These are phyloP conservation scores for Didymodactylos carnosus DNA, from an alignment of 2,888 invertebrate genomes.

Conservation along the genomic window DNA sequence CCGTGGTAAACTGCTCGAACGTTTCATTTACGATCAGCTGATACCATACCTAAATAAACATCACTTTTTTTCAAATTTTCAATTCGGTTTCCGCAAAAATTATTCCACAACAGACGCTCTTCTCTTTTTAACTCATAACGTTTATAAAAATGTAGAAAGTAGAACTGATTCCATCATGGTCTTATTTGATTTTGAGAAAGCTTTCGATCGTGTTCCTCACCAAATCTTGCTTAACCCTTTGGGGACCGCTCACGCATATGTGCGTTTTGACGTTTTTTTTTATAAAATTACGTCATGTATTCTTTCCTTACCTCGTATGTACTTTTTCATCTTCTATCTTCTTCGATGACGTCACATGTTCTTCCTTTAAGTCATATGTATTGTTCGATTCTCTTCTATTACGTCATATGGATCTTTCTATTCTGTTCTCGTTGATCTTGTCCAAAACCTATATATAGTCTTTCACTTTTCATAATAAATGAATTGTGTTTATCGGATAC, in stretches of 20 bases:
- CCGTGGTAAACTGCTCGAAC: no score
- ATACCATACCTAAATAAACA: no score
- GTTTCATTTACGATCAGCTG: no score
- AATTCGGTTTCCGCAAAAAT: no score
- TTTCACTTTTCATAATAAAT: background rate
- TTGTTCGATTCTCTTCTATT: background rate
- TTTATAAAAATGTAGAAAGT: no score
- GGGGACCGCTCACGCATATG: background rate
- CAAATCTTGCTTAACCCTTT: background rate
- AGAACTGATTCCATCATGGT: no score
- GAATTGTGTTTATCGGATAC: background rate
- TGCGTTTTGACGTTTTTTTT: background rate
- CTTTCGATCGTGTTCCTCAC: no score
- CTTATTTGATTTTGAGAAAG: no score
- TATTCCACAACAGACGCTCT: no score
- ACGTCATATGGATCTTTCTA: background rate
- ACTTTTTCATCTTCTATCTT: background rate
- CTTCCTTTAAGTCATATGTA: background rate
- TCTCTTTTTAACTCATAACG: no score
- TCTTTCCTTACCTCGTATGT: background rate
- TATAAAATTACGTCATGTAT: background rate
- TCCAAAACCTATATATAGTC: background rate
- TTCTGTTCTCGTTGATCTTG: background rate
- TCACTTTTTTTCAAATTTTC: no score
- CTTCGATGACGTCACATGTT: background rate